phyloP scores from a whole-genome alignment of 2,888 invertebrate species.

The Drosophila hamatofila region DNA sequence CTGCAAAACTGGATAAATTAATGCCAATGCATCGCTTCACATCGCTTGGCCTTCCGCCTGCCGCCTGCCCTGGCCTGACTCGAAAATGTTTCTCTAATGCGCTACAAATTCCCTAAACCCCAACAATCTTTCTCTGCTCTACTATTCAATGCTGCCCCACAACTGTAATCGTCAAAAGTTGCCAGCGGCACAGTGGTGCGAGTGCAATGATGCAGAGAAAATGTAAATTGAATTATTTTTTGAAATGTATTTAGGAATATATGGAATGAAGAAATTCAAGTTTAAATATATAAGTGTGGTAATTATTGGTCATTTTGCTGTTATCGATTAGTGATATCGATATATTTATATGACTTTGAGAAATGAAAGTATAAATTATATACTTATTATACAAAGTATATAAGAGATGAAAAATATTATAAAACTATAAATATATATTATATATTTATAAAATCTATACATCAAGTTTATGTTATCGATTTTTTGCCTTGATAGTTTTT shows the following conservation, averaged over 20 bases:
- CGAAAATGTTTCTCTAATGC: constrained; percentile 45
- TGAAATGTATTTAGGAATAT: too few relatives aligned
- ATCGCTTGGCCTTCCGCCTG: not conserved
- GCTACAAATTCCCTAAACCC: constrained; percentile 17
- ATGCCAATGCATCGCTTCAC: constrained; percentile 32
- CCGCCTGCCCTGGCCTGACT: not conserved
- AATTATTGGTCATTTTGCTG: too few relatives aligned
- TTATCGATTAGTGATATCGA: not conserved
- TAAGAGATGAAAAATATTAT: too few relatives aligned
- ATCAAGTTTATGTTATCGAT: too few relatives aligned
- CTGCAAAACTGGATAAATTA: constrained; percentile 45
- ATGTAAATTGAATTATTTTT: not conserved
- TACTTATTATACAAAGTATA: too few relatives aligned
- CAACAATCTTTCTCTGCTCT: constrained; percentile 7
- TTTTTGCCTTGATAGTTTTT: too few relatives aligned
- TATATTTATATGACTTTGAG: not conserved
- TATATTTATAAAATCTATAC: too few relatives aligned
- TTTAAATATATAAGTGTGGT: too few relatives aligned
- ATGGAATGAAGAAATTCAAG: too few relatives aligned
- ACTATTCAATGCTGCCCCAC: not conserved
- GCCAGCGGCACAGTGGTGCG: constrained; percentile 10
- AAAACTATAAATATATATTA: too few relatives aligned
- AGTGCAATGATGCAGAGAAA: not conserved
- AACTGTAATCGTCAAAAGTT: constrained; percentile 9
- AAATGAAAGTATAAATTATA: too few relatives aligned